Conservation (phyloP, 2,113 vertebrate species). For the Tylochromis polylepis region DNA sequence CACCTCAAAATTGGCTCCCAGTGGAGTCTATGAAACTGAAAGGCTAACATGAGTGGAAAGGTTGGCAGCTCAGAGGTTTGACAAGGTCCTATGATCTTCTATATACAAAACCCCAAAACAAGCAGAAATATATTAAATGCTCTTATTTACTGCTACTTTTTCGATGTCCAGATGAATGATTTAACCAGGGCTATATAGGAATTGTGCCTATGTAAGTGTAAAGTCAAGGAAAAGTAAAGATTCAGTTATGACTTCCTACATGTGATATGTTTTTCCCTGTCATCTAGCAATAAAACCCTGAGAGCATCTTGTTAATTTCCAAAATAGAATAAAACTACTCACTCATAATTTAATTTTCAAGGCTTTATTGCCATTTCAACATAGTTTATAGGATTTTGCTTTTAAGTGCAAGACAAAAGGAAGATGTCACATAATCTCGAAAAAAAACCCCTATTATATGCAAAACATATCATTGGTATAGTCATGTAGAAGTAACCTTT, state of each 20-base stretch:
- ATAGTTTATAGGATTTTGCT: not conserved
- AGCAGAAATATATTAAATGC: not conserved
- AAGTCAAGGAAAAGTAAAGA: not conserved
- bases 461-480: not conserved
- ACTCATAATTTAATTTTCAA: not conserved
- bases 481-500: not conserved
- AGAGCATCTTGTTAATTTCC: not conserved
- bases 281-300: not conserved
- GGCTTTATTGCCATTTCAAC: not conserved
- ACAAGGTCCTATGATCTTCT: constrained; percentile 7
- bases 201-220: not conserved
- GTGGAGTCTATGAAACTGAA: constrained; percentile 26
- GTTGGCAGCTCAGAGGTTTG: constrained; percentile 35
- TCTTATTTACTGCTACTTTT: not conserved
- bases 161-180: not conserved
- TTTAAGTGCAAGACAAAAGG: not conserved
- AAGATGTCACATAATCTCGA: not conserved
- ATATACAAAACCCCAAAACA: not conserved
- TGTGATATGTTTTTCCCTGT: not conserved
- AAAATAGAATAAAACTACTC: not conserved
- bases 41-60: constrained; percentile 25
- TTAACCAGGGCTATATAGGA: not conserved
- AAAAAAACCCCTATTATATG: not conserved
- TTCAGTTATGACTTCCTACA: not conserved
- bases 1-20: constrained; percentile 53